Evolutionary conservation across 2,113 vertebrate species (phyloP).

Genomic region (Anguilla rostrata): DNA sequence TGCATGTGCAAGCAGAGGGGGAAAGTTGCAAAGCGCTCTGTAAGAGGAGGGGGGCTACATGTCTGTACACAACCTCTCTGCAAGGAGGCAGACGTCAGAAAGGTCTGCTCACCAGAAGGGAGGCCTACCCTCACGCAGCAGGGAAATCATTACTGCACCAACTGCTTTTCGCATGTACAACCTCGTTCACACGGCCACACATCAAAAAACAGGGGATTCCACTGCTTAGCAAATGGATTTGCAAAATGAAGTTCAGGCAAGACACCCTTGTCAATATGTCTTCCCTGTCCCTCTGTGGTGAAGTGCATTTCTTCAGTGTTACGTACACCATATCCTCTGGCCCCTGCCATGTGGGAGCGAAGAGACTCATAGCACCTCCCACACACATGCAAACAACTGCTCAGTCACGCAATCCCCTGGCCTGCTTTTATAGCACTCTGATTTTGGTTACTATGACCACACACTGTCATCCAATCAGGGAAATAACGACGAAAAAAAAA

Average conservation of each 20-base stretch:
- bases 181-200: not conserved
- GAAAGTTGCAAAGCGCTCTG: not conserved
- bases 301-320: not conserved
- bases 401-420: constrained; percentile 30
- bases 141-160: not conserved
- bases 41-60: not conserved
- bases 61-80: not conserved
- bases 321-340: not conserved
- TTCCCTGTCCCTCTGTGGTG: not conserved
- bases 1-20: not conserved
- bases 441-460: constrained; percentile 33
- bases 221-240: not conserved
- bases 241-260: not conserved
- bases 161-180: not conserved
- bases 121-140: not conserved
- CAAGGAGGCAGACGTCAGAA: not conserved
- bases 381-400: constrained; percentile 30
- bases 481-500: constrained; percentile 5
- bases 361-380: constrained; percentile 17
- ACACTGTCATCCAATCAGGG: constrained; percentile 30
- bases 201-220: not conserved
- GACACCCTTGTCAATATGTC: constrained; percentile 1
- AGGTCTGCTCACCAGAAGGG: not conserved
- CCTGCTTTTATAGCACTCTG: constrained; percentile 19
- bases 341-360: constrained; percentile 15